Percentiles rank a stretch among this genome's conserved stretches.
These are phyloP conservation scores for Alces alces DNA, from an alignment of 2,113 vertebrate genomes.

Conservation along the genomic window DNA sequence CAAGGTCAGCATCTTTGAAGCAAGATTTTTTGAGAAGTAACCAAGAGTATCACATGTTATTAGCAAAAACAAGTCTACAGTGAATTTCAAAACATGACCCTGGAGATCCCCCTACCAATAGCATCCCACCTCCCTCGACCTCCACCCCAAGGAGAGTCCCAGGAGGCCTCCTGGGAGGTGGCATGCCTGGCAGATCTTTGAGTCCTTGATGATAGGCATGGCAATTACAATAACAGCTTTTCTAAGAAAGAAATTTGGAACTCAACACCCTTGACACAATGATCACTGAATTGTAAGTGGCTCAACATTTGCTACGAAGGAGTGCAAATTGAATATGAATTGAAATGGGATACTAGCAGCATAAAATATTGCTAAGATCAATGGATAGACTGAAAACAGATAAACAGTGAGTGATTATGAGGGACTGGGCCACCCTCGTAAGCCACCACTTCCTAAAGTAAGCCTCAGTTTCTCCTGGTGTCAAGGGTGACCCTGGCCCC, in stretches of 20 bases:
- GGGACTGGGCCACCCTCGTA: not conserved
- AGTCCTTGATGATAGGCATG: not conserved
- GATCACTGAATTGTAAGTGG: not conserved
- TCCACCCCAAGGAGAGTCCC: not conserved
- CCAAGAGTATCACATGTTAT: not conserved
- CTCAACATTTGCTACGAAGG: not conserved
- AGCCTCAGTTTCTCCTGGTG: not conserved
- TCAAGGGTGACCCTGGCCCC: not conserved
- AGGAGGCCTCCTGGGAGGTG: not conserved
- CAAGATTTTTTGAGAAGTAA: constrained; percentile 17
- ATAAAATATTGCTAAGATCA: not conserved
- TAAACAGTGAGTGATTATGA: not conserved
- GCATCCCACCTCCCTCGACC: not conserved
- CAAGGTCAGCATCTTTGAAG: constrained; percentile 29
- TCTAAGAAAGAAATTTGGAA: not conserved
- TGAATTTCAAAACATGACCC: constrained; percentile 41
- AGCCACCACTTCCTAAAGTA: not conserved
- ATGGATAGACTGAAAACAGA: not conserved
- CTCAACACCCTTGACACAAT: too few species aligned
- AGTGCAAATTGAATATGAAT: not conserved
- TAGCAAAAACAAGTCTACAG: not conserved
- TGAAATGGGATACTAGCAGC: not conserved
- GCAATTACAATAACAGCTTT: not conserved
- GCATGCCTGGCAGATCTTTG: not conserved
- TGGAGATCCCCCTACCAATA: constrained; percentile 60